Evolutionary conservation across 1,140 invertebrate species (phyloP), one percentile per base, ranked within the genome.

Genomic region (Drosophila ambigua): DNA sequence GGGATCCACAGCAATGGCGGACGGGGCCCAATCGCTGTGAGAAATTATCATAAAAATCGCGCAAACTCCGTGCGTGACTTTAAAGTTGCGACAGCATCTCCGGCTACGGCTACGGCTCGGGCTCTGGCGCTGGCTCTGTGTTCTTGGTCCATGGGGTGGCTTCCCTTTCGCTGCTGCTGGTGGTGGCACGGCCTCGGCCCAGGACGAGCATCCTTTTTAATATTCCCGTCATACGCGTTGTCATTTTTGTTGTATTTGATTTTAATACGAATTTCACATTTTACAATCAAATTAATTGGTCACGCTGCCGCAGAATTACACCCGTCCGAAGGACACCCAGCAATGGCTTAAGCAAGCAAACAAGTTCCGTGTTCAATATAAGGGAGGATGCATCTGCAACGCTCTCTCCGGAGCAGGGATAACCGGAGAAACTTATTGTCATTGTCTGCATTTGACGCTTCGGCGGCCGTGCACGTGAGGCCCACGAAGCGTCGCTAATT

Each of bases 211-310:
- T 63, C 72, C 74, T 81, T 84, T 85, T 89, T 89, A 90, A 90
- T 89, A 89, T 89, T 89, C 80, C 73, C 80, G 72, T 89, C 85
- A 89, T 90, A 81, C 77, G 72, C 82, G 62, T 78, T 79, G 85
- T 89, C 80, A 85, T 84, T 89, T 90, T 90, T 85, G 84, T 84
- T 78, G 85, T 90, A 90, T 90, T 90, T 90, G 88, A 88, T 90
- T 90, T 90, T 90, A 90, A 90, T 90, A 90, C 84, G 74, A 89
- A 88, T 88, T 88, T 88, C 79, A 88, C 79, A 89, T 84, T 90
- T 90, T 84, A 90, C 88, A 90, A 90, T 90, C 88, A 90, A 90
- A 90, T 90, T 90, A 90, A 90, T 90, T 90, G 88, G 88, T 90
- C 88, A 90, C 88, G 88, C 88, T 88, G 83, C 68, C 71, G 69